phyloP scores from a whole-genome alignment of 1,140 invertebrate genomes.

The Copidosoma floridanum region DNA sequence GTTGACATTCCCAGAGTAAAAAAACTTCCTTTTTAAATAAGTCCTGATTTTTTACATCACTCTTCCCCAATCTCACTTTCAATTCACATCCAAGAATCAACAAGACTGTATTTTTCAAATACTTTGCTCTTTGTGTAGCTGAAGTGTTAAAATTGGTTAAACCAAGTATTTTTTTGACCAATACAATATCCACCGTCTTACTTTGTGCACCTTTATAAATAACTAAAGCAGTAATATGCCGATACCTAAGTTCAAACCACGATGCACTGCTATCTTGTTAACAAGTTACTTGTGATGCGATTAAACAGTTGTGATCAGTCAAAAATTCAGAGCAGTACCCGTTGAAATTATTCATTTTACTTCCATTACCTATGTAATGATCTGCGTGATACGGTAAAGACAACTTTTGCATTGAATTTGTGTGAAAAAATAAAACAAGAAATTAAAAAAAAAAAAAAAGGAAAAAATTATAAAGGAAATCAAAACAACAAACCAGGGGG shows the following conservation, averaged over 20 bases:
- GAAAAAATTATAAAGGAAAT: too few species aligned
- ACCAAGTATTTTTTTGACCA: slow-evolving; percentile 34
- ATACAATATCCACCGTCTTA: slow-evolving; percentile 28
- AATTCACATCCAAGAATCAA: slow-evolving; percentile 8
- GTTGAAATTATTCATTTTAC: background rate
- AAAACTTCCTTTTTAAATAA: slow-evolving; percentile 27
- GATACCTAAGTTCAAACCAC: slow-evolving; percentile 40
- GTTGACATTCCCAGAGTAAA: slow-evolving; percentile 48
- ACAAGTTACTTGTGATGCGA: background rate
- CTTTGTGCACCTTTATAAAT: slow-evolving; percentile 40
- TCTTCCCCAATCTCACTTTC: background rate
- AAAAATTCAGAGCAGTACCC: background rate
- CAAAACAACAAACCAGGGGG: too few species aligned
- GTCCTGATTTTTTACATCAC: slow-evolving; percentile 23
- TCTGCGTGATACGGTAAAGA: background rate
- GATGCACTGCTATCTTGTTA: slow-evolving; percentile 22
- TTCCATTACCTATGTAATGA: background rate
- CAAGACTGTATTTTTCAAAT: slow-evolving; percentile 29
- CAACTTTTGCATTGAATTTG: background rate
- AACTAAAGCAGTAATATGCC: slow-evolving; percentile 42
- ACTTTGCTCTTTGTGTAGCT: slow-evolving; percentile 33
- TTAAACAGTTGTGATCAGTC: background rate
- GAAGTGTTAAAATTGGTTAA: slow-evolving; percentile 28
- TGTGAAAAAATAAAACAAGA: slow-evolving; percentile 10
- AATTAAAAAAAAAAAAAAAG: too few species aligned